A percentile compares a stretch with the other conserved stretches of the same genome.
Evolutionary conservation across 2,113 vertebrate genomes (phyloP).

Genomic region (Pheucticus melanocephalus): DNA sequence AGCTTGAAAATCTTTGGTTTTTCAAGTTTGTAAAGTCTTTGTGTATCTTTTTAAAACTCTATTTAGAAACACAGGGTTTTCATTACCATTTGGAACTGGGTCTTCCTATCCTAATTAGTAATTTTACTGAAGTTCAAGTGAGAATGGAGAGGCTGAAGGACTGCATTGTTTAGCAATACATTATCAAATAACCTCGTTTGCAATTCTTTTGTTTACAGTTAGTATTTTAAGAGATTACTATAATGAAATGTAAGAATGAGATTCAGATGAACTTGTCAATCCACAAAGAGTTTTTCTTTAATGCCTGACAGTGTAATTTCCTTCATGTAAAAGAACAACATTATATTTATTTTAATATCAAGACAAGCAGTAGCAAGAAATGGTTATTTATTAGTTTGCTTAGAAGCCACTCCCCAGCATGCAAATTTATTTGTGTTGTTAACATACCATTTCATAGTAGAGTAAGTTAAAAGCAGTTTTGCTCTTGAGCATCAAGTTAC

Average conservation of each 20-base stretch:
- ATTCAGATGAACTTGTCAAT: not conserved
- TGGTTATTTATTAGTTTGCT: not conserved
- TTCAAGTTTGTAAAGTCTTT: not conserved
- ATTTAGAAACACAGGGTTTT: not conserved
- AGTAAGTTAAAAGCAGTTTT: not conserved
- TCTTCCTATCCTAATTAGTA: not conserved
- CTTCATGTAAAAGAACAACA: not conserved
- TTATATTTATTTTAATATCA: not conserved
- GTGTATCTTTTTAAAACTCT: not conserved
- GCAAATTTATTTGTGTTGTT: not conserved
- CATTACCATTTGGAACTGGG: not conserved
- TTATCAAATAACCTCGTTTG: not conserved
- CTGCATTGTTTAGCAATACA: not conserved
- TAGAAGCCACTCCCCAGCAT: not conserved
- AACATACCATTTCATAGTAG: not conserved
- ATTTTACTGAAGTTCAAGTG: not conserved
- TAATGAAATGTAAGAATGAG: not conserved
- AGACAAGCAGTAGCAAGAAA: not conserved
- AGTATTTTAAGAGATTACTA: not conserved
- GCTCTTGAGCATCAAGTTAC: not conserved
- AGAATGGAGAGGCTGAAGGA: not conserved
- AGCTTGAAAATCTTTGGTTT: not conserved
- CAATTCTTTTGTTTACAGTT: not conserved
- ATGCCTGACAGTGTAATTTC: not conserved
- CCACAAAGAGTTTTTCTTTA: not conserved